Evolutionary conservation across 2,888 invertebrate genomes (phyloP).

Genomic region (Branchipolynoe longqiensis): DNA sequence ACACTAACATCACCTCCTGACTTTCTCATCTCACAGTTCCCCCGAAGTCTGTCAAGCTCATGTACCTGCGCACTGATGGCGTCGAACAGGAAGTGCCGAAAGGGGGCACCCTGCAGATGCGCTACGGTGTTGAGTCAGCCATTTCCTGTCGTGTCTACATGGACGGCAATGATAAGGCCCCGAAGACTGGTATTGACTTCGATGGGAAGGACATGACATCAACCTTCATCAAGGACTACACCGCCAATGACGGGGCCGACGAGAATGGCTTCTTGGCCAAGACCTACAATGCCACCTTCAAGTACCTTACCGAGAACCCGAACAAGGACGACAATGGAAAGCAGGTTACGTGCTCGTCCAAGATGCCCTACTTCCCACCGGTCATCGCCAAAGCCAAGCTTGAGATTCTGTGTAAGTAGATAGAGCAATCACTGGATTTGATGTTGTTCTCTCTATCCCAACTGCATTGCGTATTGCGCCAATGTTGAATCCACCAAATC

Average conservation of each 20-base stretch:
- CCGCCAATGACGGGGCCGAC: background rate
- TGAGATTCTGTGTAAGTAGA: conserved; percentile 50
- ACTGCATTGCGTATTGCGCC: too few relatives aligned
- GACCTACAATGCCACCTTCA: conserved; percentile 16
- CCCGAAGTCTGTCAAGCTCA: conserved; percentile 41
- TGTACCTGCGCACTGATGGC: conserved; percentile 23
- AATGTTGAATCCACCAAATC: too few relatives aligned
- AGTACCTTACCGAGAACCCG: conserved; percentile 27
- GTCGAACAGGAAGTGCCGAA: background rate
- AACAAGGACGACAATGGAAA: conserved; percentile 47
- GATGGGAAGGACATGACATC: conserved; percentile 16
- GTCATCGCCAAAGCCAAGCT: conserved; percentile 28
- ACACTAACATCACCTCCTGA: too few relatives aligned
- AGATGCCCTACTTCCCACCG: conserved; percentile 29
- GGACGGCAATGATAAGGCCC: conserved; percentile 8
- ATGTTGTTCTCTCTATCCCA: background rate
- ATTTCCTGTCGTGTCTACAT: conserved; percentile 27
- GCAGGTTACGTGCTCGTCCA: conserved; percentile 38
- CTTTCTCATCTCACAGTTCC: conserved; percentile 42
- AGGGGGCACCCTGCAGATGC: conserved; percentile 16
- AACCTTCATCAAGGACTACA: conserved; percentile 22
- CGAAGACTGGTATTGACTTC: conserved; percentile 11
- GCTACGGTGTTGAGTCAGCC: conserved; percentile 24
- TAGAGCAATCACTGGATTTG: background rate
- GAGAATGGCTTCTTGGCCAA: background rate